Conservation (phyloP, 2,113 vertebrate genomes). For the Leptocoma aspasia region DNA sequence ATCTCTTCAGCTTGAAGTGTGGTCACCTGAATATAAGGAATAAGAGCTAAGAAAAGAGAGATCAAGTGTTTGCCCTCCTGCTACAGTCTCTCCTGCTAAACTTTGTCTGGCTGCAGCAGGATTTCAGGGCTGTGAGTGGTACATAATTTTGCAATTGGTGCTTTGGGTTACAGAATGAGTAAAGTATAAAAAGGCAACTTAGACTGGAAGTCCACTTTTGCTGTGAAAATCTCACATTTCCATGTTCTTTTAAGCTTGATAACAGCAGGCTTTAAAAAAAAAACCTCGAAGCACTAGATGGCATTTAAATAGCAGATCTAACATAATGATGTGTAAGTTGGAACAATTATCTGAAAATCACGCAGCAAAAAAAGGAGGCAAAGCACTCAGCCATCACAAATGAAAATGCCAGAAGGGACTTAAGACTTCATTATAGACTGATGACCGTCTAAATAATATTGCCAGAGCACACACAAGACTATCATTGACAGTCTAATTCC, state of each 20-base stretch:
- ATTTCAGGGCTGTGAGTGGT: background rate
- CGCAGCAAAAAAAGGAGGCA: background rate
- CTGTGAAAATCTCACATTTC: background rate
- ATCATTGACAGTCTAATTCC: background rate
- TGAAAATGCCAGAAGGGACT: constrained; percentile 19
- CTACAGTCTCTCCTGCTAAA: background rate
- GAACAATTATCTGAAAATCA: constrained; percentile 30
- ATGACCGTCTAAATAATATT: background rate
- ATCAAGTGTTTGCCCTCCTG: background rate
- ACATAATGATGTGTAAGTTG: background rate
- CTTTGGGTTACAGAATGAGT: background rate
- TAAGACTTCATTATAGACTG: constrained; percentile 12
- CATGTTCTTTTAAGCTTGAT: background rate
- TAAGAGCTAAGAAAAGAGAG: background rate
- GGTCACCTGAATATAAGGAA: background rate
- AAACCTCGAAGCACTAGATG: background rate
- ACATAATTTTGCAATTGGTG: background rate
- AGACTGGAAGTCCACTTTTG: background rate
- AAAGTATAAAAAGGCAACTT: background rate
- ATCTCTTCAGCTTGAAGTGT: background rate
- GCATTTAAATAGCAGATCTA: constrained; percentile 1
- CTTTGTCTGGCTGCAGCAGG: background rate
- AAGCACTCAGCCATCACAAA: background rate
- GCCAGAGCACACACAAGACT: background rate
- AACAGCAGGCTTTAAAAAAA: background rate